phyloP scores from a whole-genome alignment of 2,888 invertebrate species.

The Corbicula japonica region DNA sequence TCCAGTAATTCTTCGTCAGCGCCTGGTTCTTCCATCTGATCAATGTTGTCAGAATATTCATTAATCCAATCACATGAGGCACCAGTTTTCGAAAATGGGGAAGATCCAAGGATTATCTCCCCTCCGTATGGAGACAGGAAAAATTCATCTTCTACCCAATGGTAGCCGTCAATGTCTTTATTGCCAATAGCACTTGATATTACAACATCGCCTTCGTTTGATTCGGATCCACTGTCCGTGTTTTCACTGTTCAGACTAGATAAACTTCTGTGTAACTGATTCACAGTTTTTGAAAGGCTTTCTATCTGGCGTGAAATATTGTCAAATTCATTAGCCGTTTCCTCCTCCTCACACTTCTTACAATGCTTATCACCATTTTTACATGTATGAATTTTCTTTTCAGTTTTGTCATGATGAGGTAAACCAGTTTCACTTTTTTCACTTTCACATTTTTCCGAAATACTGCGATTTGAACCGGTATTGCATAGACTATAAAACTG shows the following conservation, averaged over 20 bases:
- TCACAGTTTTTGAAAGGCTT: constrained; percentile 81
- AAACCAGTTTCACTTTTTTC: constrained; percentile 25
- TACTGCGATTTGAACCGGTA: constrained; percentile 78
- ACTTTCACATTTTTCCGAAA: constrained; percentile 70
- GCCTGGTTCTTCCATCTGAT: constrained; percentile 51
- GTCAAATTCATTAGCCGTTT: constrained; percentile 75
- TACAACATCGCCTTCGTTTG: constrained; percentile 67
- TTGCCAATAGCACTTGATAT: constrained; percentile 64
- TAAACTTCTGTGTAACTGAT: constrained; percentile 79
- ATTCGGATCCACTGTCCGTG: constrained; percentile 68
- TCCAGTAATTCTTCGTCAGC: constrained; percentile 55
- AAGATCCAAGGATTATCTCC: constrained; percentile 77
- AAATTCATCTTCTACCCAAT: constrained; percentile 83
- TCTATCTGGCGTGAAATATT: constrained; percentile 80
- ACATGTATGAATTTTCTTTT: constrained; percentile 51
- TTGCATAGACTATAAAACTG: constrained; percentile 83
- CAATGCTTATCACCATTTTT: constrained; percentile 57
- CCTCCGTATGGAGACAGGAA: constrained; percentile 80
- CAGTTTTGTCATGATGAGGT: not conserved
- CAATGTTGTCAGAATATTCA: constrained; percentile 71
- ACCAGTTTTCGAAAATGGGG: constrained; percentile 73
- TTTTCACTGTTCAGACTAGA: constrained; percentile 80
- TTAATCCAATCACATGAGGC: constrained; percentile 78
- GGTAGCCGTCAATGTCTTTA: constrained; percentile 79
- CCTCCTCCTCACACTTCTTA: constrained; percentile 57